Evolutionary conservation across 2,797 vertebrate genomes (phyloP).

Genomic region (Coreius guichenoti): DNA sequence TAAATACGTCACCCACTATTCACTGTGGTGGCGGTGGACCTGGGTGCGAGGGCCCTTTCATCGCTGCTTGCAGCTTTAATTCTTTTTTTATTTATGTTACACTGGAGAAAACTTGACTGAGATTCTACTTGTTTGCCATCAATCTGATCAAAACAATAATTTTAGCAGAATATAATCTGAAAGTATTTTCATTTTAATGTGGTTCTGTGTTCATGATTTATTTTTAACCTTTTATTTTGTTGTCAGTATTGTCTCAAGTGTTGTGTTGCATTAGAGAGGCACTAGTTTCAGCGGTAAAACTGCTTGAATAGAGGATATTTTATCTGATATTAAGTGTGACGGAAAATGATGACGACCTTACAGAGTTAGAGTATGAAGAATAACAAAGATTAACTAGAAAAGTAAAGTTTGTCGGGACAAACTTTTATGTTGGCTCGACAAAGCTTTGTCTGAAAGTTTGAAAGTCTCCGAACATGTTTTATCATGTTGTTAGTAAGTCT

Average conservation of each 20-base stretch:
- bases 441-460: not conserved
- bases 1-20: no score
- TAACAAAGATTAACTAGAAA: not conserved
- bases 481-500: no score
- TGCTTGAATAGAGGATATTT: not conserved
- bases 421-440: not conserved
- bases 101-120: no score
- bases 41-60: no score
- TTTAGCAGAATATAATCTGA: not conserved
- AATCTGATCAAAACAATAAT: not conserved
- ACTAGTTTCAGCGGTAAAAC: slow-evolving; percentile 28
- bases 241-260: no score
- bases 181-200: not conserved
- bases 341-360: not conserved
- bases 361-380: no score
- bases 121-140: no score
- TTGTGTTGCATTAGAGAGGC: not conserved
- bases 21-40: no score
- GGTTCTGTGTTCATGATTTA: not conserved
- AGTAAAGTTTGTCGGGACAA: not conserved
- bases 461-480: no score
- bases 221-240: not conserved
- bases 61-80: no score
- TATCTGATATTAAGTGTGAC: not conserved
- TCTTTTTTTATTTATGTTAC: no score